A percentile compares a stretch with the other conserved stretches of the same genome.
Evolutionary conservation across 2,888 invertebrate genomes (phyloP).

Genomic region (Creontiades dilutus): DNA sequence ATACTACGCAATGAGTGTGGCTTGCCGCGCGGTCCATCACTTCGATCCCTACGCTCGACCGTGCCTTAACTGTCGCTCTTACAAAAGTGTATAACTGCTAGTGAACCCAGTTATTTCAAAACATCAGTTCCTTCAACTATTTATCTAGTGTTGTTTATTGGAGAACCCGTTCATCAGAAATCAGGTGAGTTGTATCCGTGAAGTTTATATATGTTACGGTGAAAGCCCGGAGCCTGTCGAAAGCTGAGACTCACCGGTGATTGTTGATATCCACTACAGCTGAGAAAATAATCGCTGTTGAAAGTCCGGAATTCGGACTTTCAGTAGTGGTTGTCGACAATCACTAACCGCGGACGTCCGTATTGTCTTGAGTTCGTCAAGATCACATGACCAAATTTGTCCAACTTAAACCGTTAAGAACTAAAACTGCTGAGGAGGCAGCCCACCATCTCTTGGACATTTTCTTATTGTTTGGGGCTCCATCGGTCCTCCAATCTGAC

Average conservation of each 20-base stretch:
- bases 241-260: not conserved
- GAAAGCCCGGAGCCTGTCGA: not conserved
- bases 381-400: slow-evolving; percentile 57
- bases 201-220: not conserved
- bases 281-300: not conserved
- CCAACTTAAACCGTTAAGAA: slow-evolving; percentile 38
- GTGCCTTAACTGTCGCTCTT: no score
- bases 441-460: not conserved
- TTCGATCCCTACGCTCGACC: no score
- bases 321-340: not conserved
- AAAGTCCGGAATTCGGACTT: not conserved
- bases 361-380: not conserved
- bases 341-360: not conserved
- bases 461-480: not conserved
- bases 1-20: no score
- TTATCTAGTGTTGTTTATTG: no score
- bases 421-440: not conserved
- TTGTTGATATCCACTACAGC: not conserved
- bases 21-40: no score
- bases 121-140: no score
- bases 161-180: no score
- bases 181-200: no score
- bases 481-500: not conserved
- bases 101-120: no score
- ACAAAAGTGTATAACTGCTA: no score